Evolutionary conservation across 2,113 vertebrate species (phyloP).

Genomic region (Noctilio leporinus): DNA sequence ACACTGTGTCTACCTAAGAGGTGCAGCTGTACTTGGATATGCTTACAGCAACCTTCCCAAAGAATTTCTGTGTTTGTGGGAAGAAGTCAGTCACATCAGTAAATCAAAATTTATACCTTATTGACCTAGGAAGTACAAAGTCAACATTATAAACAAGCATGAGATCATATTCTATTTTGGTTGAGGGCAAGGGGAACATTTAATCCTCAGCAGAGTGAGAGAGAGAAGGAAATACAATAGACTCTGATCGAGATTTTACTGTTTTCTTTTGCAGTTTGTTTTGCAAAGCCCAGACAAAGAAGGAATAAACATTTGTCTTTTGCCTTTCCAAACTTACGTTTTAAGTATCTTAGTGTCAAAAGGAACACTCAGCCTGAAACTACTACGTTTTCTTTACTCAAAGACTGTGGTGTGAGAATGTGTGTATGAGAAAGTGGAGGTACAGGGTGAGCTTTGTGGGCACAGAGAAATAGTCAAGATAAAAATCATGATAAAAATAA

Average conservation of each 20-base stretch:
- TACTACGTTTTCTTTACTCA: not conserved
- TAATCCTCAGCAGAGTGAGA: conserved; percentile 30
- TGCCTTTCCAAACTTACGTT: not conserved
- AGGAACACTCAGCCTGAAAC: not conserved
- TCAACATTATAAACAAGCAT: conserved; percentile 40
- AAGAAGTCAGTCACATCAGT: not conserved
- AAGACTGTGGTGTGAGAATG: not conserved
- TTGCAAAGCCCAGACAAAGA: not conserved
- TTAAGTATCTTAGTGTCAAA: not conserved
- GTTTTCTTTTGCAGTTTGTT: conserved; percentile 2
- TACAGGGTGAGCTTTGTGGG: not conserved
- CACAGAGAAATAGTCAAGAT: not conserved
- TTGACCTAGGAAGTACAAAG: conserved; percentile 37
- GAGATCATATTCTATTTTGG: conserved; percentile 56
- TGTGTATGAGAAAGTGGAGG: not conserved
- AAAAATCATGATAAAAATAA: not conserved
- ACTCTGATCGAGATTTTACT: not conserved
- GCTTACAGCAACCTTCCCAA: not conserved
- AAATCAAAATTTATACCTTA: conserved; percentile 27
- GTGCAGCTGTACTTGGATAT: not conserved
- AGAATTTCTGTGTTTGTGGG: not conserved
- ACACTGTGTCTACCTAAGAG: not conserved
- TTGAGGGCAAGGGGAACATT: conserved; percentile 43
- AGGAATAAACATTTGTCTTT: not conserved
- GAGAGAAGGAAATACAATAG: not conserved